These are phyloP conservation scores for Octodonta nipae DNA, from an alignment of 2,888 invertebrate genomes.

Conservation along the genomic window DNA sequence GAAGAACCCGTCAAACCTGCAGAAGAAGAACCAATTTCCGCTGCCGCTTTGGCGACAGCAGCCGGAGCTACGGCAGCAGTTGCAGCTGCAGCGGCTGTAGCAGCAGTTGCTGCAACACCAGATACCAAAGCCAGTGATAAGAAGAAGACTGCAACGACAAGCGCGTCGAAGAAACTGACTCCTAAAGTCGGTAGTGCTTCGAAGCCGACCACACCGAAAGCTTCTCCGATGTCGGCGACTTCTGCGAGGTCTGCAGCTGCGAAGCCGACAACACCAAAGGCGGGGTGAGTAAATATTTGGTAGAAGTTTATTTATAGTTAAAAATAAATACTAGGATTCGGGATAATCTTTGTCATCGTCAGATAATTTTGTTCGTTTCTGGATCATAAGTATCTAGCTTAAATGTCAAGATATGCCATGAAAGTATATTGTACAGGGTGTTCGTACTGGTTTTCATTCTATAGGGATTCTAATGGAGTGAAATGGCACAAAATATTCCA, in stretches of 20 bases:
- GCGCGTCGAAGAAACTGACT: constrained; percentile 7
- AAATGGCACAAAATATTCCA: too few relatives aligned
- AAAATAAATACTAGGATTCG: too few relatives aligned
- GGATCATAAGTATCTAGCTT: too few relatives aligned
- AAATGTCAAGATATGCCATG: too few relatives aligned
- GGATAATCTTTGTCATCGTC: too few relatives aligned
- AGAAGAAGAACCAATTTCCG: too few relatives aligned
- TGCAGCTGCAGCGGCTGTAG: constrained; percentile 5
- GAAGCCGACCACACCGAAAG: not conserved
- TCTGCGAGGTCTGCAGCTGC: constrained; percentile 22
- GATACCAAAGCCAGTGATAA: constrained; percentile 2
- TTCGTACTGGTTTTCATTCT: too few relatives aligned
- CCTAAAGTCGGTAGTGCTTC: constrained; percentile 3
- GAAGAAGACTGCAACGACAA: constrained; percentile 1
- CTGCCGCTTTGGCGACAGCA: not conserved
- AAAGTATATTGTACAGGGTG: too few relatives aligned
- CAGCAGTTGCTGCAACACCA: constrained; percentile 9
- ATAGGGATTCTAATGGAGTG: too few relatives aligned
- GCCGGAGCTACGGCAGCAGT: constrained; percentile 8
- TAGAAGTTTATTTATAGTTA: too few relatives aligned
- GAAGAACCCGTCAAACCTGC: not conserved
- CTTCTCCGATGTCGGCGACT: constrained; percentile 1
- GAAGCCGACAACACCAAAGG: constrained; percentile 16
- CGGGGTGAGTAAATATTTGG: too few relatives aligned
- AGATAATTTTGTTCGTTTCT: too few relatives aligned